These are phyloP conservation scores for Illadopsis cleaveri DNA, from an alignment of 2,113 vertebrate genomes.

Conservation along the genomic window DNA sequence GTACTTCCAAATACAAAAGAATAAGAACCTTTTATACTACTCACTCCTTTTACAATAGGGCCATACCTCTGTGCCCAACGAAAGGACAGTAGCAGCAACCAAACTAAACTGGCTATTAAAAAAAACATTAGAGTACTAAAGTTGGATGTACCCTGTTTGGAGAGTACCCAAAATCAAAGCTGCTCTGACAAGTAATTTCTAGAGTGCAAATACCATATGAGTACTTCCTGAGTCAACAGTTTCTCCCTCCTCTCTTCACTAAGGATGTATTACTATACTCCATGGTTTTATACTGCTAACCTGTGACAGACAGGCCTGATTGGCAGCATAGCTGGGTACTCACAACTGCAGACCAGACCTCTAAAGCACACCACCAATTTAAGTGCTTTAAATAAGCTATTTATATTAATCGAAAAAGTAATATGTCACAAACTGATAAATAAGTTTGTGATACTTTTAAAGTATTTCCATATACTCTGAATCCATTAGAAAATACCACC, in stretches of 20 bases:
- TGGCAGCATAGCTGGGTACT: not conserved
- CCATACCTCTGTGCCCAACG: not conserved
- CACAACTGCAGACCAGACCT: not conserved
- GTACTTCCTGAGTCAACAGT: not conserved
- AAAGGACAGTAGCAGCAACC: not conserved
- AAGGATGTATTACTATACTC: not conserved
- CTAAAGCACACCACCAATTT: not conserved
- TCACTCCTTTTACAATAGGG: not conserved
- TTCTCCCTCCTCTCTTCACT: not conserved
- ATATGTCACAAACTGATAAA: not conserved
- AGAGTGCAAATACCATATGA: not conserved
- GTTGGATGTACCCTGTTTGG: not conserved
- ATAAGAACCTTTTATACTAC: not conserved
- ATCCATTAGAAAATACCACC: not conserved
- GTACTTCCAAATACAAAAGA: not conserved
- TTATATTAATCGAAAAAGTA: not conserved
- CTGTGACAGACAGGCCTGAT: not conserved
- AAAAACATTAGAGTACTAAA: not conserved
- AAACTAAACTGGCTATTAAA: not conserved
- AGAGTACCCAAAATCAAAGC: not conserved
- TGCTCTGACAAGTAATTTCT: not conserved
- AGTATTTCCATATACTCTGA: not conserved
- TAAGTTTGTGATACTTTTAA: not conserved
- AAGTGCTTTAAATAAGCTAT: not conserved
- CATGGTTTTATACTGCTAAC: not conserved